phyloP scores from a whole-genome alignment of 2,797 vertebrate species.

The Spinus olivaceus region DNA sequence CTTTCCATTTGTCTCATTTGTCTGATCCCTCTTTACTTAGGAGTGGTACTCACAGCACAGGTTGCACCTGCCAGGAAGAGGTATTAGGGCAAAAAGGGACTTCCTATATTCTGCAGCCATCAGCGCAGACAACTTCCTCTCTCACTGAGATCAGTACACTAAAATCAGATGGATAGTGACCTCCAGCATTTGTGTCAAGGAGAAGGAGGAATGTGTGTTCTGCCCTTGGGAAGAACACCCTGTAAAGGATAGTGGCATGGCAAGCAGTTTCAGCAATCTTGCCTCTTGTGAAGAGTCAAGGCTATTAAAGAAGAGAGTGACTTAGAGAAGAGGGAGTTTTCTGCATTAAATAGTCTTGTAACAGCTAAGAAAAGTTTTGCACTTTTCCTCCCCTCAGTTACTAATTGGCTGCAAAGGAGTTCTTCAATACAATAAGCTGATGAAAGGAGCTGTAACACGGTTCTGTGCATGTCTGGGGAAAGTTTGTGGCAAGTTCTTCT shows the following conservation, averaged over 20 bases:
- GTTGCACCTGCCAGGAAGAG: background rate
- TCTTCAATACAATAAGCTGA: background rate
- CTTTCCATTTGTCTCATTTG: background rate
- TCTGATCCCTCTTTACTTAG: background rate
- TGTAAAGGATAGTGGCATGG: background rate
- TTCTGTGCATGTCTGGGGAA: background rate
- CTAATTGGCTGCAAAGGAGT: background rate
- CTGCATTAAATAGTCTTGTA: background rate
- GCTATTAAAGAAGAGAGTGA: background rate
- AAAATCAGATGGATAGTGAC: background rate
- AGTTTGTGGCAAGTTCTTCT: background rate
- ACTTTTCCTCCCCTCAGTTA: background rate
- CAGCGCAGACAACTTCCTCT: background rate
- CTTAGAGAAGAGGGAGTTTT: background rate
- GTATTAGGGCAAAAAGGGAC: background rate
- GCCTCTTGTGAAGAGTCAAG: background rate
- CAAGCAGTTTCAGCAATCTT: background rate
- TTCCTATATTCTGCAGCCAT: background rate
- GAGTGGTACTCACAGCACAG: background rate
- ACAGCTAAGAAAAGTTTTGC: background rate
- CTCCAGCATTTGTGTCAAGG: background rate
- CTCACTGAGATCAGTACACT: background rate
- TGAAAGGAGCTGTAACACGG: fast-evolving
- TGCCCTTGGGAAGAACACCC: background rate
- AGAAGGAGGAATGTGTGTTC: background rate